A percentile compares a stretch with the other conserved stretches of the same genome.
These are phyloP conservation scores for Diphyllodes magnificus DNA, from an alignment of 2,113 vertebrate genomes.

Conservation along the genomic window DNA sequence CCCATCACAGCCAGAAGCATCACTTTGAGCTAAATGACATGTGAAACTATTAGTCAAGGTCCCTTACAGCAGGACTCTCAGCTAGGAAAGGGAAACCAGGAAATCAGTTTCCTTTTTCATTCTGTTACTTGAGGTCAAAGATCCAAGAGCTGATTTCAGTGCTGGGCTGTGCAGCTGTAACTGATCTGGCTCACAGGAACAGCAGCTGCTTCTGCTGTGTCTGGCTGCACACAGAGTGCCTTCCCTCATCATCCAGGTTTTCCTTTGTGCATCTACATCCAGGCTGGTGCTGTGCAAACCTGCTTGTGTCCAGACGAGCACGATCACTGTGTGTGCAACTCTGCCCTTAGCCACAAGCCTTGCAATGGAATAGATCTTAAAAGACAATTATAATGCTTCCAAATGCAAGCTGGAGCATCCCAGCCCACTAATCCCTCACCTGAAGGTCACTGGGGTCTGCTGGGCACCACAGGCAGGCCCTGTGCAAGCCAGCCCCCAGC, in stretches of 20 bases:
- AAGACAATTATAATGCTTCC: background rate
- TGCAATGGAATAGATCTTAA: background rate
- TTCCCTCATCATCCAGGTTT: background rate
- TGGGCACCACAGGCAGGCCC: background rate
- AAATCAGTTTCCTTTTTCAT: background rate
- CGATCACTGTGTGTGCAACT: background rate
- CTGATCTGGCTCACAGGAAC: background rate
- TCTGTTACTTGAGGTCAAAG: background rate
- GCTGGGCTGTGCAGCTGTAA: background rate
- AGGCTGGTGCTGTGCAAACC: background rate
- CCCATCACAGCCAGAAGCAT: background rate
- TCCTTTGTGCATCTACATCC: background rate
- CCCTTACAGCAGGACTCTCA: background rate
- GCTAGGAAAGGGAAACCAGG: background rate
- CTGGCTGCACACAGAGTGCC: background rate
- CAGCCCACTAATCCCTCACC: background rate
- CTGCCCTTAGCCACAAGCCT: background rate
- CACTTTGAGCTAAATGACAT: background rate
- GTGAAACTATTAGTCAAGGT: background rate
- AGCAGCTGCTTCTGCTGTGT: background rate
- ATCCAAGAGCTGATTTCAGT: background rate
- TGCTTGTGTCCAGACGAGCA: rapidly evolving
- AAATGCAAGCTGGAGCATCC: background rate
- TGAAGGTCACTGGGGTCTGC: background rate
- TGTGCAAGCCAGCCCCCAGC: background rate